Evolutionary conservation across 2,113 vertebrate genomes (phyloP), one percentile per base, ranked within the genome.

Genomic region (Ailurus styani): DNA sequence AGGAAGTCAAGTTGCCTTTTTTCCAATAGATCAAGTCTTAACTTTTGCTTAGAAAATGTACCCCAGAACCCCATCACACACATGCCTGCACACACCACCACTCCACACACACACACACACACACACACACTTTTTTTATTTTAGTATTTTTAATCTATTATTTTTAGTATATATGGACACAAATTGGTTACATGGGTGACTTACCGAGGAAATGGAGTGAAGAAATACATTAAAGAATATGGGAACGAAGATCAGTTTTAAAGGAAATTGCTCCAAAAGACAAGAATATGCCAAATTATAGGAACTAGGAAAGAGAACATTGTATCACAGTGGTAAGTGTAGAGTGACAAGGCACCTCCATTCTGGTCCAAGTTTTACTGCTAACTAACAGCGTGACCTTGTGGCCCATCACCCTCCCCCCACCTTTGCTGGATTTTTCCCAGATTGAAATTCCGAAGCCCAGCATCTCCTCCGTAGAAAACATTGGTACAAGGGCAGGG

Each of bases 181-280:
- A 85, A 52, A 1, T 60, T 87, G 54, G 27, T 66, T 66, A 54
- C 11, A 4, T 20, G 13, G 18, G 17, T 93, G 47, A 70, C 31
- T 93, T 73, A 82, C 84, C 94, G 40, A 92, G 40, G 81, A 94
- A 95, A 62, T 9, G 54, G 2, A 97, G 72, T 50, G 21, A 95
- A 57, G 62, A 96, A 85, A 50, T 72, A 3, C 20, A 42, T 45
- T 91, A 34, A 95, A 87, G 20, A 87, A 1, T 23, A 87, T 95
- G 25, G 45, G 47, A 83, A 78, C 78, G 62, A 60, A 82, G 52
- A 47, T 93, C 25, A 70, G 10, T 70, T 78, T 87, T 87, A 75
- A 50, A 84, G 45, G 62, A 86, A 86, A 34, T 78, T 62, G 29
- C 34, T 72, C 15, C 11, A 72, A 84, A 93, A 86, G 29, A 78